Evolutionary conservation across 2,888 invertebrate genomes (phyloP).

Genomic region (Rotaria socialis): DNA sequence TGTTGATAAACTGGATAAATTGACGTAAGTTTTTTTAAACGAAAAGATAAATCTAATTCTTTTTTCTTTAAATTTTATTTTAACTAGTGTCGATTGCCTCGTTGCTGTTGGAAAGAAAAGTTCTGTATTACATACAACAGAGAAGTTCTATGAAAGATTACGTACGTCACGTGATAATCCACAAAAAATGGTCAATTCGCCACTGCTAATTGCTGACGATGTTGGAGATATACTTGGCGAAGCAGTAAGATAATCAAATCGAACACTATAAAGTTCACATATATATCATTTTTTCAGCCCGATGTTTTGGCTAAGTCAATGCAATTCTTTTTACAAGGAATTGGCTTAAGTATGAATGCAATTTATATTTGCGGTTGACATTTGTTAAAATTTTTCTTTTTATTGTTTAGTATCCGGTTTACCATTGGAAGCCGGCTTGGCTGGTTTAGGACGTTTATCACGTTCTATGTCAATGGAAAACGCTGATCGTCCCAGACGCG

Average conservation of each 20-base stretch:
- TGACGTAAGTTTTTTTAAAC: slow-evolving; percentile 62
- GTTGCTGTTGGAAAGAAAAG: slow-evolving; percentile 43
- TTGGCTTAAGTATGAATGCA: slow-evolving; percentile 8
- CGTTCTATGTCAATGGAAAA: slow-evolving; percentile 43
- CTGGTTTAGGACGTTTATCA: slow-evolving; percentile 40
- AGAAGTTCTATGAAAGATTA: slow-evolving; percentile 43
- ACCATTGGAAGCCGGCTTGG: slow-evolving; percentile 41
- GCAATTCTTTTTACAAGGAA: slow-evolving; percentile 46
- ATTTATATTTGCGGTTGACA: not conserved
- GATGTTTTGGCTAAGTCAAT: slow-evolving; percentile 35
- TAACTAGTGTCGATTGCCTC: slow-evolving; percentile 37
- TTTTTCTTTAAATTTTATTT: not conserved
- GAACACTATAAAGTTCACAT: not conserved
- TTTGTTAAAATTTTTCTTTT: not conserved
- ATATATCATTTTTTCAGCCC: not conserved
- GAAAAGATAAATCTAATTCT: not conserved
- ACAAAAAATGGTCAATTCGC: slow-evolving; percentile 41
- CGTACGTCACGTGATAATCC: slow-evolving; percentile 16
- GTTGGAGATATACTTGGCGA: slow-evolving; percentile 81
- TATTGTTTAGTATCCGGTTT: slow-evolving; percentile 31
- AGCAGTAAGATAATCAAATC: slow-evolving; percentile 59
- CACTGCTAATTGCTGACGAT: slow-evolving; percentile 74
- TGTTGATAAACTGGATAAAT: slow-evolving; percentile 65
- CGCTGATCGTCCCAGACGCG: slow-evolving; percentile 21
- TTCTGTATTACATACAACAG: slow-evolving; percentile 39